A percentile compares a stretch with the other conserved stretches of the same genome.
These are phyloP conservation scores for Agapostemon virescens DNA, from an alignment of 2,888 invertebrate genomes.

Conservation along the genomic window DNA sequence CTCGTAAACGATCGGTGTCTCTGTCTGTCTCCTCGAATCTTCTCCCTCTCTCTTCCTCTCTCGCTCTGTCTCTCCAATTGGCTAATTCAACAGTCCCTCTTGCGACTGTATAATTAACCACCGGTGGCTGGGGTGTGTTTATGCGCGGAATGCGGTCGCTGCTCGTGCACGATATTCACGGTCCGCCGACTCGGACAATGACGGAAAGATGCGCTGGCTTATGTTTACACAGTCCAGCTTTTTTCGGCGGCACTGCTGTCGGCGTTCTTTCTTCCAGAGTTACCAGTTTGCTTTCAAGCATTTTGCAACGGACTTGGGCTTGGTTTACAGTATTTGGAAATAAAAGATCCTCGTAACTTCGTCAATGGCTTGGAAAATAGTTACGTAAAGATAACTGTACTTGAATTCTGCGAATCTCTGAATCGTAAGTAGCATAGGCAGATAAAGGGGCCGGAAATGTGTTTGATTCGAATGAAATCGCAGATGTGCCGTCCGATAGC, in stretches of 20 bases:
- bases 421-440: neutral
- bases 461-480: conserved; percentile 2
- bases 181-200: conserved; percentile 5
- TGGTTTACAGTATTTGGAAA: neutral
- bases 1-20: conserved; percentile 29
- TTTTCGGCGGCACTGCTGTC: neutral
- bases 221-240: neutral
- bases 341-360: neutral
- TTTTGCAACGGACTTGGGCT: no score
- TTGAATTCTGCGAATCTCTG: no score
- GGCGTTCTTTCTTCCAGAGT: neutral
- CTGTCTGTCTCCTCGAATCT: conserved; percentile 38
- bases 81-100: conserved; percentile 56
- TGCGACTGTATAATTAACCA: conserved; percentile 71
- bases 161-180: conserved; percentile 18
- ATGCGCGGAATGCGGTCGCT: conserved; percentile 43
- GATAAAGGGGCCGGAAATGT: neutral
- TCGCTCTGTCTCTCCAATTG: conserved; percentile 39
- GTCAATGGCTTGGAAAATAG: neutral
- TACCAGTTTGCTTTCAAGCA: neutral
- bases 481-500: neutral
- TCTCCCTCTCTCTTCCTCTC: conserved; percentile 20
- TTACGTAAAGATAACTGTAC: no score
- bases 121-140: conserved; percentile 45
- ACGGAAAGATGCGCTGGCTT: conserved; percentile 7